Percentiles rank a stretch among this genome's conserved stretches.
Evolutionary conservation across 2,888 invertebrate species (phyloP).

Genomic region (Helleia helle): DNA sequence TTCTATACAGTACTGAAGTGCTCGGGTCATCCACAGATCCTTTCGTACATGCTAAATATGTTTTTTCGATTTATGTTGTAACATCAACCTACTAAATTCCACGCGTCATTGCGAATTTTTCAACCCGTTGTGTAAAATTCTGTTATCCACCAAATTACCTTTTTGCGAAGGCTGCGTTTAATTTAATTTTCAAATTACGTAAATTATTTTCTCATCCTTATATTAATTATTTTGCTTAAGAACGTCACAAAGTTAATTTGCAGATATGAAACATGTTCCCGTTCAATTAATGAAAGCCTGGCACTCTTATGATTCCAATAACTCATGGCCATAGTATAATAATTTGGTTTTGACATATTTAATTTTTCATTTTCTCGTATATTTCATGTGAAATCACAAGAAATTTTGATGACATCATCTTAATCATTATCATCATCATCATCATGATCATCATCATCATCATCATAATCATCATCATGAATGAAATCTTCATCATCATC

Average conservation of each 20-base stretch:
- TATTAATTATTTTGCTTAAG: slow-evolving; percentile 12
- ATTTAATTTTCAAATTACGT: slow-evolving; percentile 10
- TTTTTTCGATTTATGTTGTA: no score
- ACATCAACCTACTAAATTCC: no score
- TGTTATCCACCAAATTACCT: slow-evolving; percentile 9
- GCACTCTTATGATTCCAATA: slow-evolving; percentile 1
- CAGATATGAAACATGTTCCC: slow-evolving; percentile 8
- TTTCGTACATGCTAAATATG: no score
- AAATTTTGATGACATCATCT: no score
- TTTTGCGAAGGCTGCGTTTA: slow-evolving; percentile 10
- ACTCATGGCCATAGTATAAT: not conserved
- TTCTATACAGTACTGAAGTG: no score
- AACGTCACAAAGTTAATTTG: slow-evolving; percentile 11
- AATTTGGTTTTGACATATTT: not conserved
- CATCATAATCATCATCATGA: no score
- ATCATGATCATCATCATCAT: no score
- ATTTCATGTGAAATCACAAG: not conserved
- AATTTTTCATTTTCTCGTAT: not conserved
- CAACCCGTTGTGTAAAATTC: slow-evolving; percentile 5
- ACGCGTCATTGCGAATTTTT: no score
- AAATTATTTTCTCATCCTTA: slow-evolving; percentile 13
- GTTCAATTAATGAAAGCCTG: slow-evolving; percentile 4
- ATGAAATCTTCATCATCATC: no score
- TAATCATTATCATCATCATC: no score
- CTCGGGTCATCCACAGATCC: no score